Evolutionary conservation across 2,113 vertebrate species (phyloP), one percentile per base, ranked within the genome.

Genomic region (Phaetusa simplex): DNA sequence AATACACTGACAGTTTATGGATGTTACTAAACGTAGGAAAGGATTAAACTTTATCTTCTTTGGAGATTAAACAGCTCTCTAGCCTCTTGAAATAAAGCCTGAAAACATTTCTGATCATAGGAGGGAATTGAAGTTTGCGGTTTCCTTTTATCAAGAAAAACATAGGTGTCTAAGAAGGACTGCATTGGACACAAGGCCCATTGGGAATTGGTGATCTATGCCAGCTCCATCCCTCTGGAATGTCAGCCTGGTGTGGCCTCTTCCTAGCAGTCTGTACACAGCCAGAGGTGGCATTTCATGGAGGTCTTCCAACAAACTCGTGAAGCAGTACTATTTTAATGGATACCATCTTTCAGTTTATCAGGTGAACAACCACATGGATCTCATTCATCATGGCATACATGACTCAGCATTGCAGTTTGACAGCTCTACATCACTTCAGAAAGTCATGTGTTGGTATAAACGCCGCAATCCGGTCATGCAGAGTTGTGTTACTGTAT

Each of bases 31-130:
- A 89, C 21, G 47, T 59, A 77, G 79, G 52, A 86, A 96, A 94
- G 24, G 97, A 97, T 94, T 95, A 81, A 93, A 69, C 23, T 92
- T 96, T 86, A 90, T 97, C 90, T 95, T 71, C 14, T 94, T 93
- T 95, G 90, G 83, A 93, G 84, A 95, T 93, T 88, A 92, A 96
- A 86, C 56, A 93, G 16, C n/a, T 90, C 36, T 90, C 80, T 93
- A 79, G 61, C 45, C 52, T 80, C 20, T 82, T 70, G 81, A 88
- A 96, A 69, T 96, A 96, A 92, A 95, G 86, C 72, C 84, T 88
- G 70, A 81, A 97, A 96, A 80, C 36, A 21, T 90, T 92, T 95
- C 86, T 90, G 52, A 42, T 95, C 32, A 80, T 67, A 81, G 70
- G 62, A 86, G 45, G 59, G 53, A 62, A 89, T 50, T 94, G 92